Base-by-base conservation (phyloP, 2,797 vertebrate genomes). In the Danio albolineatus region DNA sequence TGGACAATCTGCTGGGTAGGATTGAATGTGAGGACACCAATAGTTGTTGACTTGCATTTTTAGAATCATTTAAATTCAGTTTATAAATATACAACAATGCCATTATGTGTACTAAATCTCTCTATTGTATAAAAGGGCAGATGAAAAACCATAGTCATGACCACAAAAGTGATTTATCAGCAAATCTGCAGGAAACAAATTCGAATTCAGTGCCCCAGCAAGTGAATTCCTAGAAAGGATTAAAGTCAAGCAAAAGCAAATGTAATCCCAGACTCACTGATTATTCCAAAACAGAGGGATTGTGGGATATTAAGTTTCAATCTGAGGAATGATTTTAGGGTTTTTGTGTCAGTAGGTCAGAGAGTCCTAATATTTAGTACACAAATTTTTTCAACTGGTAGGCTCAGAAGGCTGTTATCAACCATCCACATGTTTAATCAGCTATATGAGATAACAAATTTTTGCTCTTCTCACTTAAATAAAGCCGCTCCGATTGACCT, bases 181-280 rank as follows among this genome's bases (percentile, higher is more conserved):
- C 36, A 62, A 62, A 62, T 41, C 57, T 74, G 73, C 9, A 43
- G 48, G 73, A 53, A 65, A 48, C 21, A n/a, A 61, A 49, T 17
- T 69, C 13, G 21, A 53, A 89, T 84, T 65, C 83, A 85, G 72
- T 85, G 77, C 66, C 81, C 39, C 86, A 81, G 80, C 79, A 64
- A 85, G 89, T 88, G 92, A 90, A 88, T 92, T 89, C 86, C 85
- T 88, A 90, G 44, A 82, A 90, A 88, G 89, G 86, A 90, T 92
- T 92, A 90, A 85, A 87, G 67, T 75, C 77, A 67, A 88, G 39
- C 86, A 85, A 86, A 80, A 86, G 89, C 86, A 86, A 81, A 61
- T 64, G 53, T 87, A 91, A 91, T 90, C 88, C 87, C 89, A 88
- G 86, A 78, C 48, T 73, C 81, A 80, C 81, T 85, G 83, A 88